Evolutionary conservation across 2,113 vertebrate species (phyloP).

Genomic region (Melanostigma gelatinosum): DNA sequence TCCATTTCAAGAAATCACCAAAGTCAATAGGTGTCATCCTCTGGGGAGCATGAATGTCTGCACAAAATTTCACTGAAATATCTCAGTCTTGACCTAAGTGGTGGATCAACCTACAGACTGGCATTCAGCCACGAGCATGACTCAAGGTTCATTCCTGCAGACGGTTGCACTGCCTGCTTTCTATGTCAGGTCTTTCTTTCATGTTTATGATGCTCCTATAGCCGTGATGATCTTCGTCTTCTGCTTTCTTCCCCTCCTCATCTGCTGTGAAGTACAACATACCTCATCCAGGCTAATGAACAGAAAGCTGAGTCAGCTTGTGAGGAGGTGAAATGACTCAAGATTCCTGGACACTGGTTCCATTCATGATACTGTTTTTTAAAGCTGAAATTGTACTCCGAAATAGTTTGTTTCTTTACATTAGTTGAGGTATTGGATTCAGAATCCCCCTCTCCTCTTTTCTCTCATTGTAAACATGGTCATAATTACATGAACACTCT

Average conservation of each 20-base stretch:
- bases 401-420: not conserved
- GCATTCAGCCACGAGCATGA: not conserved
- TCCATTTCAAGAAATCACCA: not conserved
- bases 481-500: conserved; percentile 16
- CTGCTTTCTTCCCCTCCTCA: not conserved
- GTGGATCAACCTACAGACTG: not conserved
- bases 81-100: not conserved
- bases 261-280: conserved; percentile 1
- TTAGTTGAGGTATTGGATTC: not conserved
- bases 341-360: conserved; percentile 4
- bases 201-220: not conserved
- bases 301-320: conserved; percentile 20
- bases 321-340: conserved; percentile 6
- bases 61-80: not conserved
- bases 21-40: not conserved
- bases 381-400: not conserved
- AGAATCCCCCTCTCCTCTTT: not conserved
- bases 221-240: not conserved
- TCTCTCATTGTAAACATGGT: conserved; percentile 2
- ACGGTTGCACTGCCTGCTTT: not conserved
- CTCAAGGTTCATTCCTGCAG: not conserved
- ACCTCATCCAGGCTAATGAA: conserved; percentile 1
- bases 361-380: not conserved
- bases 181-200: not conserved
- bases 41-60: not conserved